Evolutionary conservation across 2,113 vertebrate genomes (phyloP), one percentile per base, ranked within the genome.

Genomic region (Aythya baeri): DNA sequence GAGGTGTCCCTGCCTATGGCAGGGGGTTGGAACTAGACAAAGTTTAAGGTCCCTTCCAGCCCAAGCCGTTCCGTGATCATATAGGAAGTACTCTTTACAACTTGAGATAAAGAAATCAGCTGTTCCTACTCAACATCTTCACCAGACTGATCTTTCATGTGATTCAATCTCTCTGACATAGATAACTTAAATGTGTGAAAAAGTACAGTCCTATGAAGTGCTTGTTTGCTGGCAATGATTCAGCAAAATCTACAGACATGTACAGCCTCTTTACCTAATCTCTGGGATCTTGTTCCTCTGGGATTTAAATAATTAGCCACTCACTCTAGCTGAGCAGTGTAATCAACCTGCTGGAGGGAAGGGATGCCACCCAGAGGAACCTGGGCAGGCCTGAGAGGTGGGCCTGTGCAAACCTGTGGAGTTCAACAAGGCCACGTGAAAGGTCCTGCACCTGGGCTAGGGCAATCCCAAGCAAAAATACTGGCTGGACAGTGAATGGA

Each of bases 151-250:
- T 88, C 9, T 43, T 80, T 26, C 43, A 76, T 0, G 1, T 36
- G n/a, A 67, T 57, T 76, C 18, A 57, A 36, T 22, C 23, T 50
- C 27, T 50, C 59, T 77, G 15, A 81, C 38, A 41, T 3, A 54
- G n/a, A 7, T 50, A 22, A 83, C 17, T 29, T 21, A 29, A 22
- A 44, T 11, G 26, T 44, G 27, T 58, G 62, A 62, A 67, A 62
- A 74, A 0, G 3, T 18, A 66, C 14, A 49, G 26, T 49, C 6
- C n/a, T 57, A 20, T 0, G 0, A 49, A 0, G 1, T 46, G 34
- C 21, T 34, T 41, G 16, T 32, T 78, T 71, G 49, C 57, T 41
- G 46, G 14, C 32, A 26, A 23, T 23, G 11, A 32, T 57, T 83
- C 22, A 86, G 32, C 10, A 62, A 76, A 73, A 72, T 59, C 29